Base-by-base conservation (phyloP, 2,888 invertebrate species). In the Thera obeliscata region DNA sequence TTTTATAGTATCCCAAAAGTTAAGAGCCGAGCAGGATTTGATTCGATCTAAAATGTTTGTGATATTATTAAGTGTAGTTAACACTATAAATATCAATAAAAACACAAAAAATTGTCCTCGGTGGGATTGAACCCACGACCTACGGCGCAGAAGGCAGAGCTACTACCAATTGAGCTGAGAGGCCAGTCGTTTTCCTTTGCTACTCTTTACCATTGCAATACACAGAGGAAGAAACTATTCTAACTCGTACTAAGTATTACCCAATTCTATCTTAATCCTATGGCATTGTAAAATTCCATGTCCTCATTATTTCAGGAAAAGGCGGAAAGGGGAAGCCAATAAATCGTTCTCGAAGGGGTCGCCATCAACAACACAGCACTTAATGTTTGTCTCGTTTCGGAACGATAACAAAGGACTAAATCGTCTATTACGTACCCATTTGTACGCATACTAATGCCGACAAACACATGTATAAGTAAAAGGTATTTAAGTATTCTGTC, bases 321-420 rank as follows among this genome's bases (percentile, higher is more conserved):
- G 65, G 69, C 63, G 60, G n/a, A n/a, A n/a, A n/a, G 60, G 66
- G 61, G 56, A 69, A 66, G 48, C 60, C 69, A 66, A 69, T 63
- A 66, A 69, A 69, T 69, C 54, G 67, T 43, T 38, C 63, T 56
- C 55, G 49, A 66, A 57, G 61, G 68, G 67, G 70, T 67, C 57
- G 69, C 73, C 71, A 72, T 69, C 72, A 73, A 67, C 65, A 61
- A 71, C 70, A 71, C 69, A 67, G 61, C 76, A 70, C 75, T 73
- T 70, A 70, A 72, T 73, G 72, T 73, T 65, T 62, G 72, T 67
- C 70, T 74, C 71, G 67, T 70, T 66, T 62, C 62, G 67, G 67
- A 64, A 66, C 70, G 72, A 69, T 74, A 64, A 71, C 70, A 69
- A 70, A 63, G 64, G 64, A 61, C 66, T 66, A 56, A 69, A 69